Evolutionary conservation across 2,888 invertebrate genomes (phyloP).

Genomic region (Andricus quercusramuli): DNA sequence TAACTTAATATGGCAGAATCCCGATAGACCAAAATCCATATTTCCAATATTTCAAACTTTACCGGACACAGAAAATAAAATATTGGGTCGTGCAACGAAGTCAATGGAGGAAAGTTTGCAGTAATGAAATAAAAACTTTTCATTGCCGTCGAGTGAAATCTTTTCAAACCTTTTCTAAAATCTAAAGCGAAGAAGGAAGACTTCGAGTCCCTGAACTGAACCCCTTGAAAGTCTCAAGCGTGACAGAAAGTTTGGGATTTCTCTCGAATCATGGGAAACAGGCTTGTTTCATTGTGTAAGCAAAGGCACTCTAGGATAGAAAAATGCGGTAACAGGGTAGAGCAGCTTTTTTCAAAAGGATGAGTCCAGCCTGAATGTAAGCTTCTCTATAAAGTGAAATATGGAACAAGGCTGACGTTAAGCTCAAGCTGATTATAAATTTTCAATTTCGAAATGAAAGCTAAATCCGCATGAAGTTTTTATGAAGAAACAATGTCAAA

Average conservation of each 20-base stretch:
- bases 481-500: neutral
- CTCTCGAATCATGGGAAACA: slow-evolving; percentile 29
- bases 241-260: slow-evolving; percentile 11
- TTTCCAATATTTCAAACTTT: neutral
- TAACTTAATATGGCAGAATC: neutral
- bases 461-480: neutral
- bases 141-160: slow-evolving; percentile 9
- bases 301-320: neutral
- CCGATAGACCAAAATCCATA: neutral
- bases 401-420: neutral
- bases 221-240: slow-evolving; percentile 23
- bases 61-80: slow-evolving; percentile 1
- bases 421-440: slow-evolving; percentile 3
- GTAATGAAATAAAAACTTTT: slow-evolving; percentile 29
- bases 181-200: slow-evolving; percentile 8
- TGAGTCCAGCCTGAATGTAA: neutral
- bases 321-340: neutral
- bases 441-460: neutral
- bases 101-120: neutral
- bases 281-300: slow-evolving; percentile 4
- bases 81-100: slow-evolving; percentile 7
- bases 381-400: slow-evolving; percentile 13
- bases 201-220: slow-evolving; percentile 11
- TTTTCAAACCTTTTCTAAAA: slow-evolving; percentile 24
- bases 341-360: slow-evolving; percentile 5